A percentile compares a stretch with the other conserved stretches of the same genome.
phyloP scores from a whole-genome alignment of 1,140 invertebrate species.

The Lasaia peninsularis region DNA sequence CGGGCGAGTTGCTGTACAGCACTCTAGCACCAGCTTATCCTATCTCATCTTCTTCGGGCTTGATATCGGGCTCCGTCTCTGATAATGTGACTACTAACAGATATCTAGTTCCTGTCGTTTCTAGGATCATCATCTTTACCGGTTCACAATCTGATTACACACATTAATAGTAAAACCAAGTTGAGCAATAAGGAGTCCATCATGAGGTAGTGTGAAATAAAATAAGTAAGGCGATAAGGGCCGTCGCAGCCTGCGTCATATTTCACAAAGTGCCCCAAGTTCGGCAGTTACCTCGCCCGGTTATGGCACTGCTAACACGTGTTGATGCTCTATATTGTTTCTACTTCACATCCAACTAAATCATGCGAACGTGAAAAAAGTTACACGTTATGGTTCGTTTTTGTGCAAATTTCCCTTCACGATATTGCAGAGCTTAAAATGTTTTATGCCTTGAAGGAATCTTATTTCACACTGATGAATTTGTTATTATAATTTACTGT shows the following conservation, averaged over 20 bases:
- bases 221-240: slow-evolving; percentile 49
- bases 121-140: too few species aligned
- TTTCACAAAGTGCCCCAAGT: slow-evolving; percentile 72
- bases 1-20: too few species aligned
- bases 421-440: background rate
- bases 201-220: slow-evolving; percentile 16
- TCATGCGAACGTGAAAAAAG: slow-evolving; percentile 47
- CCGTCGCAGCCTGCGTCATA: slow-evolving; percentile 63
- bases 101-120: too few species aligned
- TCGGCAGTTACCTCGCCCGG: slow-evolving; percentile 67
- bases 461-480: too few species aligned
- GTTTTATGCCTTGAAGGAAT: background rate
- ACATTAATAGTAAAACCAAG: too few species aligned
- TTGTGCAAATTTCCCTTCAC: slow-evolving; percentile 11
- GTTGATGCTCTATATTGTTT: slow-evolving; percentile 61
- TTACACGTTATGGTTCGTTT: slow-evolving; percentile 29
- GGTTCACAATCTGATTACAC: too few species aligned
- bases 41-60: too few species aligned
- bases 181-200: slow-evolving; percentile 7
- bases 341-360: slow-evolving; percentile 55
- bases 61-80: too few species aligned
- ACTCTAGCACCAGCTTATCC: too few species aligned
- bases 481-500: too few species aligned
- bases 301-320: slow-evolving; percentile 74
- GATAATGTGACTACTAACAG: too few species aligned